Conservation (phyloP, 2,888 invertebrate genomes). For the Tenthredo livida region DNA sequence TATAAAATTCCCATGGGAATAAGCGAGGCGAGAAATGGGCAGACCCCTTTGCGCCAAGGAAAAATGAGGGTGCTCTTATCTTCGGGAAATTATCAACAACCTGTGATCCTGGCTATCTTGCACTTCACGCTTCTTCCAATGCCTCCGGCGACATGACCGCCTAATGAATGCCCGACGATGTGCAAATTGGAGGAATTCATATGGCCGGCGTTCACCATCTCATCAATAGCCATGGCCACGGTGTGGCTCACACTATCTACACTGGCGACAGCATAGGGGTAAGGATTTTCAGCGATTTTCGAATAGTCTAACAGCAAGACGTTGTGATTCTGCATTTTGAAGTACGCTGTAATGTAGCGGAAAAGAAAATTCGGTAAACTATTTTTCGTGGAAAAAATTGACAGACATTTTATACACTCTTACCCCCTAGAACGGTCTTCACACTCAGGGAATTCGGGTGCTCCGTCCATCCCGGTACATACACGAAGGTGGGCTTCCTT, state of each 20-base stretch:
- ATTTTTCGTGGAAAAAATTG: neutral
- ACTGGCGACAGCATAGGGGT: conserved; percentile 67
- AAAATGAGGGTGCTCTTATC: no score
- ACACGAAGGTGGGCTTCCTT: neutral
- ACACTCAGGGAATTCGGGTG: conserved; percentile 25
- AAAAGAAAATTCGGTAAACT: neutral
- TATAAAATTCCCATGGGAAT: no score
- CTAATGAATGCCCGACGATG: conserved; percentile 70
- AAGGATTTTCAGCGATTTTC: conserved; percentile 76
- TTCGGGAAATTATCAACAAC: conserved; percentile 53
- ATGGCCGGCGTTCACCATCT: conserved; percentile 61
- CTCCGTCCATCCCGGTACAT: neutral
- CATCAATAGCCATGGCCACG: conserved; percentile 63
- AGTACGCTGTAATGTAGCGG: conserved; percentile 69
- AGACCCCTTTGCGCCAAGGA: no score
- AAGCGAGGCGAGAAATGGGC: no score
- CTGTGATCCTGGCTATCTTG: conserved; percentile 65
- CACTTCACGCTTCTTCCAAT: conserved; percentile 61
- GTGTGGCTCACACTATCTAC: conserved; percentile 59
- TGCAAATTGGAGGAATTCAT: conserved; percentile 62
- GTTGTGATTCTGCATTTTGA: conserved; percentile 75
- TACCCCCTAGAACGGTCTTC: conserved; percentile 3
- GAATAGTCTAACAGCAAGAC: conserved; percentile 78
- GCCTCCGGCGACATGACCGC: conserved; percentile 68
- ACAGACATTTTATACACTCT: conserved; percentile 3